Evolutionary conservation across 1,140 invertebrate genomes (phyloP), one percentile per base, ranked within the genome.

Genomic region (Arion vulgaris): DNA sequence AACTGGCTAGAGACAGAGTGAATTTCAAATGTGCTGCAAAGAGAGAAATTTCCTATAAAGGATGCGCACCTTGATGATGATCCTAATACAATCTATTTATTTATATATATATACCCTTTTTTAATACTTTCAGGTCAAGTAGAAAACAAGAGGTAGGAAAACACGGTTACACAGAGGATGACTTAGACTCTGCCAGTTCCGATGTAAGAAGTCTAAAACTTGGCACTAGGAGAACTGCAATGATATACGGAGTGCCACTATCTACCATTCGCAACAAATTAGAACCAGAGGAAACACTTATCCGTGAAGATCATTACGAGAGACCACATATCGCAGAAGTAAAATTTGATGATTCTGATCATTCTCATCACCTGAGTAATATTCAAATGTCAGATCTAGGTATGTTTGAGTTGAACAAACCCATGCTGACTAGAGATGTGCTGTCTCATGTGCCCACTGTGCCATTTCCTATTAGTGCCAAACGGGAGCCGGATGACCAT

Each of bases 221-320:
- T 80, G 97, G 97, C 73, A 98, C 97, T 0, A 93, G 97, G 49
- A 94, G 97, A 83, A 97, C 97, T 0, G 96, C 98, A 45, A 96
- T 97, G 41, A 95, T 98, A 84, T 99, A 99, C 92, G 97, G 97
- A 82, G 98, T 99, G 90, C 98, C 98, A 7, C 94, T 98, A 78
- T 98, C 97, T 77, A 98, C 97, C 2, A 94, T 99, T 9, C 94
- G 97, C 66, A 98, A 98, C 93, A 99, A 90, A 75, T 84, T 89
- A 83, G 88, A 89, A 39, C 57, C 82, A 80, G 83, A 57, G 26
- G 51, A 82, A 32, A 77, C n/a, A 49, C 38, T 13, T 34, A 26
- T 36, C 41, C 19, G n/a, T 75, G 26, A 68, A 72, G 36, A 34
- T 85, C 23, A 79, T 7, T 15, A 34, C n/a, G 68, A 69, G 32